Evolutionary conservation across 2,888 invertebrate species (phyloP), one percentile per base, ranked within the genome.

Genomic region (Tetropium fuscum): DNA sequence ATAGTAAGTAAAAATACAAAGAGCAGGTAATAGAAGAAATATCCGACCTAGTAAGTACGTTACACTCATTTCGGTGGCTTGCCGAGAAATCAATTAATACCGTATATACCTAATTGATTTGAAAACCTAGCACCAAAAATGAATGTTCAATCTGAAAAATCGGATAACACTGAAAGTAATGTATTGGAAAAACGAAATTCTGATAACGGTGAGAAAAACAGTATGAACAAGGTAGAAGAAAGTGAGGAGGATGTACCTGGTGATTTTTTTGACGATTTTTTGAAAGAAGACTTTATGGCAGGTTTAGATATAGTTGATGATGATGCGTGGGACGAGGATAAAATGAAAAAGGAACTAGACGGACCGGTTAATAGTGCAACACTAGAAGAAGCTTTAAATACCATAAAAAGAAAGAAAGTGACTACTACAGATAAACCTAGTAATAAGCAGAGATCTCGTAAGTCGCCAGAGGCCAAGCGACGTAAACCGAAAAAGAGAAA

Each of bases 191-290:
- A 44, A 44, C 25, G 5, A 2, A 27, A 44, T 15, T 16, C 27
- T 15, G 16, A 27, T 22, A 25, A 11, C 25, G 15, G 27, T 27
- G 22, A 13, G 2, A 1, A 44, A 25, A 44, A 13, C n/a, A n/a
- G n/a, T n/a, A n/a, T n/a, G n/a, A 45, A 48, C 0, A 54, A 47
- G 5, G 43, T 61, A 16, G 63, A 58, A 11, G 66, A 70, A 30
- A 69, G 69, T 49, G 75, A 74, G 20, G 81, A 81, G 58, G 82
- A 81, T 68, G 73, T 82, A 2, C 81, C 82, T 6, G 75, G 74
- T 2, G 81, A 81, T 66, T 82, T 82, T 61, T 82, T 82, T 58
- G 82, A 82, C 68, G 82, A 81, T 63, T 81, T 82, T 55, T 73
- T 78, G 22, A 81, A 81, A 67, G 75, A 80, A 57, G 82, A 82